Conservation (phyloP, 2,797 vertebrate species). For the Pipistrellus pipistrellus region DNA sequence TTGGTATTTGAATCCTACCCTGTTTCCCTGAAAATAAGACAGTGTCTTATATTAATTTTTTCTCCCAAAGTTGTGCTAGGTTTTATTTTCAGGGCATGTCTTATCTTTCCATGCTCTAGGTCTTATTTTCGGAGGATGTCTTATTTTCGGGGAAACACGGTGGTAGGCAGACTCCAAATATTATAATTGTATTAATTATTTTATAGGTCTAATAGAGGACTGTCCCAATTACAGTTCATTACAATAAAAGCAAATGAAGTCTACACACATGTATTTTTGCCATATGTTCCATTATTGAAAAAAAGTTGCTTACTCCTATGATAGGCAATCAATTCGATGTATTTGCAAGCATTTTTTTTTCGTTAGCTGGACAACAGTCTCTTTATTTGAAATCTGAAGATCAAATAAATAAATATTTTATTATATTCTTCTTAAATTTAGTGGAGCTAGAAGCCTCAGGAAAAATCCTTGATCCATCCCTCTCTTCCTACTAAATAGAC, state of each 20-base stretch:
- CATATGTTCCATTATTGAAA: neutral
- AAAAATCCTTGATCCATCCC: neutral
- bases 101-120: too few relatives aligned
- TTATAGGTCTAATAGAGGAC: neutral
- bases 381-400: constrained; percentile 9
- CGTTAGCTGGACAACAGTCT: neutral
- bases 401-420: neutral
- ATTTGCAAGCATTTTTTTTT: neutral
- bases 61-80: too few relatives aligned
- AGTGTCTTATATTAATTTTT: too few relatives aligned
- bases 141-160: too few relatives aligned
- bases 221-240: neutral
- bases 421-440: neutral
- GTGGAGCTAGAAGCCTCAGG: neutral
- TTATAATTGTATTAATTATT: constrained; percentile 34
- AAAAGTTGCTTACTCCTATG: neutral
- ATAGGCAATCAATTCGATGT: neutral
- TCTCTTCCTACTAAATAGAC: neutral
- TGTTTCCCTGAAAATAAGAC: too few relatives aligned
- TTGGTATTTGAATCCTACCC: neutral
- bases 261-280: neutral
- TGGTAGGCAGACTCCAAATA: neutral
- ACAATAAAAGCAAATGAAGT: neutral
- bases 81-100: too few relatives aligned
- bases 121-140: too few relatives aligned